These are phyloP conservation scores for Drosophila willistoni DNA, from an alignment of 1,140 invertebrate genomes.

Conservation along the genomic window DNA sequence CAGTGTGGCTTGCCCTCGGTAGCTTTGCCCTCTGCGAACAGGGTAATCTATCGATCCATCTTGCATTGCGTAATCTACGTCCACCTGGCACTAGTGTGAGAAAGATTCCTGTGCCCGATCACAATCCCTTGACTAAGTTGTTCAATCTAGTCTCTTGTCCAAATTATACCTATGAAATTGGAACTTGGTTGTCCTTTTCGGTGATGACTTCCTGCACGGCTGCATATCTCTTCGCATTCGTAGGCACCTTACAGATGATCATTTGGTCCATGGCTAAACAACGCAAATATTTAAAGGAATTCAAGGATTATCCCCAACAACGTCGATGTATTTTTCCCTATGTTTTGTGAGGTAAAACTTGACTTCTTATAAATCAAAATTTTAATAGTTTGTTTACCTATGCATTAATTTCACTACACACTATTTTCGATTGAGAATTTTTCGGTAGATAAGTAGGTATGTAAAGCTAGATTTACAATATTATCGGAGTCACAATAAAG, in stretches of 20 bases:
- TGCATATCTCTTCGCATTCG: slow-evolving; percentile 95
- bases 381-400: no score
- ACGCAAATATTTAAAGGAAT: slow-evolving; percentile 97
- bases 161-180: slow-evolving; percentile 99
- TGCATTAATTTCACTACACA: no score
- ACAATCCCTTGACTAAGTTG: slow-evolving; percentile 94
- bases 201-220: slow-evolving; percentile 97
- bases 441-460: no score
- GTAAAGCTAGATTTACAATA: no score
- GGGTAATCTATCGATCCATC: slow-evolving; percentile 97
- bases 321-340: slow-evolving; percentile 98
- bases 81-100: slow-evolving; percentile 95
- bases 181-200: slow-evolving; percentile 96
- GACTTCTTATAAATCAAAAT: no score
- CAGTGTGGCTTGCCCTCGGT: slow-evolving; percentile 89
- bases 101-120: slow-evolving; percentile 93
- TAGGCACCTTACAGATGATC: slow-evolving; percentile 98
- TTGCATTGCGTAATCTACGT: slow-evolving; percentile 95
- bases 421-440: no score
- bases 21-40: slow-evolving; percentile 93
- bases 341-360: slow-evolving; percentile 88
- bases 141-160: slow-evolving; percentile 97
- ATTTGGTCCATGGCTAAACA: slow-evolving; percentile 99
- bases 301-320: slow-evolving; percentile 95
- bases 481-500: no score